These are phyloP conservation scores for Bacillus rossius DNA, from an alignment of 1,140 invertebrate species.

Conservation along the genomic window DNA sequence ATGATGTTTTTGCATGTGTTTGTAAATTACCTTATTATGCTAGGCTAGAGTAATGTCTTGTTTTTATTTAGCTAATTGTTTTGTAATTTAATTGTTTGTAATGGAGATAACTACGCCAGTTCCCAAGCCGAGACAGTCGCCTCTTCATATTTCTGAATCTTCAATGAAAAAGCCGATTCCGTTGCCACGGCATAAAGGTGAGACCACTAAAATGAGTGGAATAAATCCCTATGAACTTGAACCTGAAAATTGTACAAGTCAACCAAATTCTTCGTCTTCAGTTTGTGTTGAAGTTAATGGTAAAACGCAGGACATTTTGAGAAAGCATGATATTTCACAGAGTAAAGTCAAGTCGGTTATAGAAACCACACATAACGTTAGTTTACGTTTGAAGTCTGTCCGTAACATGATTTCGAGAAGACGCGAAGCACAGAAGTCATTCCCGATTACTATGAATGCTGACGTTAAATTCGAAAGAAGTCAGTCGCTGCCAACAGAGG, in stretches of 20 bases:
- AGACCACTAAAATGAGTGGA: background rate
- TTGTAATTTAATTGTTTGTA: no score
- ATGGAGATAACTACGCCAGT: background rate
- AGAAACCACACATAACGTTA: slow-evolving; percentile 28
- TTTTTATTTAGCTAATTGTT: no score
- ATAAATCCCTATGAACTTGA: slow-evolving; percentile 9
- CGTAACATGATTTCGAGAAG: slow-evolving; percentile 24
- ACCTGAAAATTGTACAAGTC: slow-evolving; percentile 9
- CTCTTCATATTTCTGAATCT: background rate
- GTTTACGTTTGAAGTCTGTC: slow-evolving; percentile 24
- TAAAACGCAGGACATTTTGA: background rate
- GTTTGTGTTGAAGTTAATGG: background rate
- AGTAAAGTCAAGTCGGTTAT: slow-evolving; percentile 24
- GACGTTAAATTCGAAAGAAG: slow-evolving; percentile 28
- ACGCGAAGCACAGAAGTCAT: slow-evolving; percentile 6
- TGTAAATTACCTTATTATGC: no score
- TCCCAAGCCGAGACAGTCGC: background rate
- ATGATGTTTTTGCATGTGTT: no score
- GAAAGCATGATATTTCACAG: slow-evolving; percentile 20
- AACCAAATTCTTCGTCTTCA: slow-evolving; percentile 1
- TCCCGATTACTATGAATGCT: slow-evolving; percentile 4
- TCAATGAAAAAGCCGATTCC: slow-evolving; percentile 17
- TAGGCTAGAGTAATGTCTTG: no score
- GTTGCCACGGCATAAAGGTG: slow-evolving; percentile 10
- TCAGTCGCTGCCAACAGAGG: slow-evolving; percentile 39